Conservation (phyloP, 1,140 invertebrate genomes). For the Ditylenchus dipsaci region DNA sequence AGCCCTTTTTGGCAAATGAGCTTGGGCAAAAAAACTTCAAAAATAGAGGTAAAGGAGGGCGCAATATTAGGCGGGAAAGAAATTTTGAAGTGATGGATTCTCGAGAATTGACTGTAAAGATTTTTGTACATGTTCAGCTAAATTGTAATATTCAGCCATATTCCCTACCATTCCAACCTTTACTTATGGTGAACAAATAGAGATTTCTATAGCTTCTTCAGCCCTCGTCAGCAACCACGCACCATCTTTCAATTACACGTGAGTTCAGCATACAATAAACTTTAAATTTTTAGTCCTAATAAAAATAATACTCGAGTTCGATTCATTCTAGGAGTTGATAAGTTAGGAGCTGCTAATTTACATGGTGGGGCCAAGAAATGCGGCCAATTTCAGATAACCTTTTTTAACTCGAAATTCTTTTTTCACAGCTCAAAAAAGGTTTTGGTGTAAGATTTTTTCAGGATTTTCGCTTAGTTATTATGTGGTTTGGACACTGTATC, state of each 20-base stretch:
- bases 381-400: too few species aligned
- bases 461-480: too few species aligned
- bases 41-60: too few species aligned
- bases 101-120: neutral
- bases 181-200: conserved; percentile 50
- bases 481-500: too few species aligned
- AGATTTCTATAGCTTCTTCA: conserved; percentile 41
- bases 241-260: conserved; percentile 49
- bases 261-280: conserved; percentile 1
- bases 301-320: too few species aligned
- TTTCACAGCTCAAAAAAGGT: too few species aligned
- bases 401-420: too few species aligned
- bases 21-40: neutral
- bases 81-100: neutral
- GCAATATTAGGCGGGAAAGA: too few species aligned
- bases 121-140: neutral
- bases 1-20: neutral
- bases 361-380: too few species aligned
- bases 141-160: neutral
- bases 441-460: too few species aligned
- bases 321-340: too few species aligned
- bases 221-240: conserved; percentile 4
- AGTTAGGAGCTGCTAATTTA: too few species aligned
- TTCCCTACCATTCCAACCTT: conserved; percentile 51
- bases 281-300: neutral